Evolutionary conservation across 2,113 vertebrate species (phyloP).

Genomic region (Vombatus ursinus): DNA sequence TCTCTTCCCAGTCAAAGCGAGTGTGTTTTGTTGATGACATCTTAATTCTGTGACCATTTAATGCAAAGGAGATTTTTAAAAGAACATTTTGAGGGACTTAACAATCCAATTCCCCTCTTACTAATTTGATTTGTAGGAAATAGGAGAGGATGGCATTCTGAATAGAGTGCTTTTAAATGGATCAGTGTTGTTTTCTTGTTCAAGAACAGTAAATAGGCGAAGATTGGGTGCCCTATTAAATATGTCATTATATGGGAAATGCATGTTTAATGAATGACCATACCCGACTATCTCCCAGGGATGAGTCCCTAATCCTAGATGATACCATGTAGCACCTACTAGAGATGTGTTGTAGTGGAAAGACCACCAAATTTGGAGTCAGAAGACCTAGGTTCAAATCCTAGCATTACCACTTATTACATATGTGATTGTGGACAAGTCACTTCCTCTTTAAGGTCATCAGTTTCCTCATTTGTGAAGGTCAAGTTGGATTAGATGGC

Average conservation of each 20-base stretch:
- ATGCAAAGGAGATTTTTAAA: conserved; percentile 75
- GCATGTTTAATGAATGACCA: conserved; percentile 1
- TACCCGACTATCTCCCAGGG: background rate
- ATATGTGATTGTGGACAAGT: conserved; percentile 13
- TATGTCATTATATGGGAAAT: conserved; percentile 40
- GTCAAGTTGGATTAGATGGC: background rate
- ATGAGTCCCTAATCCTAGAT: background rate
- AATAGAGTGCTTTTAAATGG: conserved; percentile 75
- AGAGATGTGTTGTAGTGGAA: background rate
- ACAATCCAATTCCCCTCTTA: conserved; percentile 74
- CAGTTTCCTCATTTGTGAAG: conserved; percentile 15
- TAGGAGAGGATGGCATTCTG: conserved; percentile 70
- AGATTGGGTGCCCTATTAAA: conserved; percentile 10
- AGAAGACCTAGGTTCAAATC: background rate
- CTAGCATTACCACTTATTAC: background rate
- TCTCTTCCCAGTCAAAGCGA: conserved; percentile 52
- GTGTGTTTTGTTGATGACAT: conserved; percentile 64
- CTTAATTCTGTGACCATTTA: conserved; percentile 76
- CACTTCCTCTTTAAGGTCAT: background rate
- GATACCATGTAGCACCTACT: background rate
- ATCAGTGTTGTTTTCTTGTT: conserved; percentile 61
- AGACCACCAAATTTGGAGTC: background rate
- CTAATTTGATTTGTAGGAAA: conserved; percentile 76
- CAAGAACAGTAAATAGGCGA: conserved; percentile 37
- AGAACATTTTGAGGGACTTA: conserved; percentile 75